Conservation (phyloP, 2,113 vertebrate species). For the Notarius lentiginosus region DNA sequence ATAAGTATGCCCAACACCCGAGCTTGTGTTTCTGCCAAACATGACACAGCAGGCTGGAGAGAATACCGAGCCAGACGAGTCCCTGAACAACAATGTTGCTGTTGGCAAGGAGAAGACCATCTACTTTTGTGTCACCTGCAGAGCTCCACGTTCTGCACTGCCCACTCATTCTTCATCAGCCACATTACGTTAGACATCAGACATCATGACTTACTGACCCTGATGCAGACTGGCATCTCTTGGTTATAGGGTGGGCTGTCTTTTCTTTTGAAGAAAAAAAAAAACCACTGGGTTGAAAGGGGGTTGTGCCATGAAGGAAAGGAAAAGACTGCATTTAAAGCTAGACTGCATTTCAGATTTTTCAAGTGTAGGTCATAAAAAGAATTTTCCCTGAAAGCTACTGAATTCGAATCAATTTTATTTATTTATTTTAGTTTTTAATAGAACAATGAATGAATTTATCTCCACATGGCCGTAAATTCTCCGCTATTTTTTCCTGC, state of each 20-base stretch:
- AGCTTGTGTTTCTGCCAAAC: not conserved
- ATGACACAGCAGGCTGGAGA: conserved; percentile 16
- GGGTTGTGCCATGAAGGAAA: not conserved
- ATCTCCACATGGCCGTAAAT: no score
- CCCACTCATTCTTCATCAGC: conserved; percentile 58
- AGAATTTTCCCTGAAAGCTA: no score
- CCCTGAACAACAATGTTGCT: conserved; percentile 5
- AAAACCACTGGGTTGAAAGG: not conserved
- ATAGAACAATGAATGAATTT: no score
- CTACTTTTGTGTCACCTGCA: not conserved
- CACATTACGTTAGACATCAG: conserved; percentile 55
- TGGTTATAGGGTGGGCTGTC: not conserved
- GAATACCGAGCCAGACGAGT: not conserved
- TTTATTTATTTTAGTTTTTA: no score
- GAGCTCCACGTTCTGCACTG: not conserved
- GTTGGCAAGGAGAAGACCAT: conserved; percentile 32
- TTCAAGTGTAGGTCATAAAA: no score
- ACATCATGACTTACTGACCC: not conserved
- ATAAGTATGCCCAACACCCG: conserved; percentile 15
- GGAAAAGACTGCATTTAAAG: no score
- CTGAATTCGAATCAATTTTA: no score
- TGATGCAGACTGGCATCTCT: conserved; percentile 32
- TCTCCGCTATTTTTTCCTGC: no score
- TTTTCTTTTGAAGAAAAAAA: not conserved
- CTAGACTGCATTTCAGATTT: no score